Evolutionary conservation across 2,113 vertebrate genomes (phyloP).

Genomic region (Leuciscus idus): DNA sequence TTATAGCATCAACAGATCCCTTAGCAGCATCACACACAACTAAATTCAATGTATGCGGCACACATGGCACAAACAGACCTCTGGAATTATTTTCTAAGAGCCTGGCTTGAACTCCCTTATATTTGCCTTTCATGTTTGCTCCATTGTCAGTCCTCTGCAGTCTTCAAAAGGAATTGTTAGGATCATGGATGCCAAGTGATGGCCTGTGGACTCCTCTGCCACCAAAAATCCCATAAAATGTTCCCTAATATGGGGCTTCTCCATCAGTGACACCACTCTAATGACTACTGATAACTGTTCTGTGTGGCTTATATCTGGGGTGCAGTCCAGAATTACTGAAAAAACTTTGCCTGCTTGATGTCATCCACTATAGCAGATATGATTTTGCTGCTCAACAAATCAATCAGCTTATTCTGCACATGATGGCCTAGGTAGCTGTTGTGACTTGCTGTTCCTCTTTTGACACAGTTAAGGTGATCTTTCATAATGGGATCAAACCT

Average conservation of each 20-base stretch:
- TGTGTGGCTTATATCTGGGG: conserved; percentile 48
- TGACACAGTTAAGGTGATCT: not conserved
- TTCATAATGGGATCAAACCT: conserved; percentile 11
- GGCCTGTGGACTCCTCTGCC: conserved; percentile 37
- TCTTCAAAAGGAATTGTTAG: conserved; percentile 41
- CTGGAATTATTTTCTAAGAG: not conserved
- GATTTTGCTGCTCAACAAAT: conserved; percentile 9
- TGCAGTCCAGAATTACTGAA: conserved; percentile 48
- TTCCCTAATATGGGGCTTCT: conserved; percentile 43
- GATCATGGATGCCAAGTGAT: conserved; percentile 41
- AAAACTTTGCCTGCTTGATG: conserved; percentile 51
- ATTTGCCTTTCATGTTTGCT: conserved; percentile 42
- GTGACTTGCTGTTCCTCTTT: conserved; percentile 15
- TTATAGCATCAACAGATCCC: not conserved
- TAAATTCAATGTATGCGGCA: not conserved
- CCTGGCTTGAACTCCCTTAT: conserved; percentile 23
- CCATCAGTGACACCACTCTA: conserved; percentile 41
- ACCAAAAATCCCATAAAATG: conserved; percentile 50
- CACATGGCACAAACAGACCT: not conserved
- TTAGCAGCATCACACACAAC: conserved; percentile 10
- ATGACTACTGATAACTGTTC: conserved; percentile 54
- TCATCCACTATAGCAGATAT: conserved; percentile 18
- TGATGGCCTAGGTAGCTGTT: conserved; percentile 13
- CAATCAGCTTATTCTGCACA: not conserved
- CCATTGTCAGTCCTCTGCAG: conserved; percentile 42